These are phyloP conservation scores for Pseudoips prasinana DNA, from an alignment of 2,888 invertebrate species.

Conservation along the genomic window DNA sequence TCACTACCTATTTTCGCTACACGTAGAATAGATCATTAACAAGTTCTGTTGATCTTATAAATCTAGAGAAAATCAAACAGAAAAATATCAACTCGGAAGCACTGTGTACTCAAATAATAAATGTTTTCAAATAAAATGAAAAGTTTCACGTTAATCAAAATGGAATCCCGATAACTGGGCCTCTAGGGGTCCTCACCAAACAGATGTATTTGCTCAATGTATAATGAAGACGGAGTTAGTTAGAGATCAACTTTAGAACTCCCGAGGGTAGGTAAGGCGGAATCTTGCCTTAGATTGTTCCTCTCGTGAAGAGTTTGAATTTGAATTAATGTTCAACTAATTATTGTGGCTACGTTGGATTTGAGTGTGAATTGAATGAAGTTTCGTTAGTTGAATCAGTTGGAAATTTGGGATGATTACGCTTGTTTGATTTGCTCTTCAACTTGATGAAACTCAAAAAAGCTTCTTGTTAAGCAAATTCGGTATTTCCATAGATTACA, in stretches of 20 bases:
- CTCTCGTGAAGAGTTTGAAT: constrained; percentile 27
- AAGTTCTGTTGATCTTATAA: constrained; percentile 15
- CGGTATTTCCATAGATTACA: too few relatives aligned
- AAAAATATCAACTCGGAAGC: constrained; percentile 23
- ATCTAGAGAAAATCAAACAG: constrained; percentile 28
- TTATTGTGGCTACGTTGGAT: constrained; percentile 23
- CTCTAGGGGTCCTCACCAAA: constrained; percentile 32
- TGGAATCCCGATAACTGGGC: constrained; percentile 30
- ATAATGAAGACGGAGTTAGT: constrained; percentile 43
- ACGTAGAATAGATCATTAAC: neutral
- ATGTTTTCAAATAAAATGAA: constrained; percentile 25
- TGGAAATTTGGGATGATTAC: too few relatives aligned
- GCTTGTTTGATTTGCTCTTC: too few relatives aligned
- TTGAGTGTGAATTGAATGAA: constrained; percentile 6
- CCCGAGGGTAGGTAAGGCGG: constrained; percentile 26
- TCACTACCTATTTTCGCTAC: too few relatives aligned
- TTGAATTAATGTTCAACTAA: constrained; percentile 30
- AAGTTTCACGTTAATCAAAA: constrained; percentile 34
- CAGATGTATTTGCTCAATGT: constrained; percentile 40
- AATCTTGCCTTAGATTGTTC: constrained; percentile 25
- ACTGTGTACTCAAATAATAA: constrained; percentile 19
- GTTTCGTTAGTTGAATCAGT: constrained; percentile 1
- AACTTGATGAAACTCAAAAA: too few relatives aligned
- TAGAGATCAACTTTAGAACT: constrained; percentile 31
- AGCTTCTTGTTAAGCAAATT: too few relatives aligned